Evolutionary conservation across 2,888 invertebrate species (phyloP).

Genomic region (Cheilosia vulpina): DNA sequence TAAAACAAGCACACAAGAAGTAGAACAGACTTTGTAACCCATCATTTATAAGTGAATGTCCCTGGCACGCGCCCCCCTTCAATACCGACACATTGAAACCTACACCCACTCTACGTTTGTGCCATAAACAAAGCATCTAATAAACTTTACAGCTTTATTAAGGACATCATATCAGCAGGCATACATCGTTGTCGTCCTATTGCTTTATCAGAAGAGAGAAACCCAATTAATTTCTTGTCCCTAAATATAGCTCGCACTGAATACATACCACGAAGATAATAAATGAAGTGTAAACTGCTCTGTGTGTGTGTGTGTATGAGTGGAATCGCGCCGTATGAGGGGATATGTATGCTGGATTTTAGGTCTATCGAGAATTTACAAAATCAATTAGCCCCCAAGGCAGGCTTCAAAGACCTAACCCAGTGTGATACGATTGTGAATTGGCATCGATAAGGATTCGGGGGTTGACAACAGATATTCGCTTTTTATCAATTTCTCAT

Average conservation of each 20-base stretch:
- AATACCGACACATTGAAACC: slow-evolving; percentile 9
- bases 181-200: slow-evolving; percentile 49
- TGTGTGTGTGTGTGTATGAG: background rate
- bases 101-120: slow-evolving; percentile 28
- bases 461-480: no score
- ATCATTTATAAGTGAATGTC: slow-evolving; percentile 45
- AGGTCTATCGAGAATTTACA: slow-evolving; percentile 19
- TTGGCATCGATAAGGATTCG: no score
- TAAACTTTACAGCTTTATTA: slow-evolving; percentile 74
- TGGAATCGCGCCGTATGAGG: background rate
- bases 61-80: background rate
- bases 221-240: slow-evolving; percentile 69
- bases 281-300: slow-evolving; percentile 42
- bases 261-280: slow-evolving; percentile 42
- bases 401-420: background rate
- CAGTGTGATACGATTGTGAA: background rate
- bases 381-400: slow-evolving; percentile 29
- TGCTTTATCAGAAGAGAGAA: slow-evolving; percentile 31
- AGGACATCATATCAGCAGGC: slow-evolving; percentile 67
- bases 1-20: background rate
- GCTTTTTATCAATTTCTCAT: no score
- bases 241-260: slow-evolving; percentile 60
- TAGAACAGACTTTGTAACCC: slow-evolving; percentile 17
- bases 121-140: slow-evolving; percentile 70
- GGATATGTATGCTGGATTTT: background rate